These are phyloP conservation scores for Actinia equina DNA, from an alignment of 64 coral and sea anemone species.

Conservation along the genomic window DNA sequence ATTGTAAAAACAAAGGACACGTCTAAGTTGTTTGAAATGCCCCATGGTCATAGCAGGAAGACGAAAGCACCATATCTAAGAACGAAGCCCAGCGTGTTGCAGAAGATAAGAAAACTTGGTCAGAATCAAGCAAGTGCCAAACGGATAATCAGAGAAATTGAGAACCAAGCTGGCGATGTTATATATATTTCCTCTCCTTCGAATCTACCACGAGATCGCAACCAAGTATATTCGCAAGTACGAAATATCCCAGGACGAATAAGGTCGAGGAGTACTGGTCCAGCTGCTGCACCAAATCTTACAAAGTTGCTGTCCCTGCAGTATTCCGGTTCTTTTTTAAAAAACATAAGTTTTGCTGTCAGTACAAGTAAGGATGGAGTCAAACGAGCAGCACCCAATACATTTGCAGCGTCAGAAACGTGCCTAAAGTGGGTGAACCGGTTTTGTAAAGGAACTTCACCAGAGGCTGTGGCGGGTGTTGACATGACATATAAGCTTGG, in stretches of 20 bases:
- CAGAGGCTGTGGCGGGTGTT: conserved; percentile 20
- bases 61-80: not conserved
- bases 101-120: not conserved
- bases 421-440: conserved; percentile 25
- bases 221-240: conserved; percentile 66
- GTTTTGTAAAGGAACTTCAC: conserved; percentile 22
- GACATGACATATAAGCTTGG: conserved; percentile 64
- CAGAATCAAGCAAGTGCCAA: conserved; percentile 20
- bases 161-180: conserved; percentile 50
- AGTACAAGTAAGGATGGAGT: conserved; percentile 10
- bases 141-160: conserved; percentile 36
- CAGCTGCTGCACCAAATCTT: conserved; percentile 34
- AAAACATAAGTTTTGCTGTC: conserved; percentile 33
- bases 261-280: conserved; percentile 52
- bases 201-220: conserved; percentile 35
- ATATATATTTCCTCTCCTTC: conserved; percentile 37
- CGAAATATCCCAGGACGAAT: conserved; percentile 39
- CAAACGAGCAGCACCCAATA: conserved; percentile 33
- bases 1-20: not conserved
- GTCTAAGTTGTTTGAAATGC: not conserved
- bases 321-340: conserved; percentile 33
- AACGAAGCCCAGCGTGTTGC: conserved; percentile 36
- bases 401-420: conserved; percentile 21
- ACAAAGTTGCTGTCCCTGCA: conserved; percentile 66
- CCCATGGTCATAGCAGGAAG: not conserved